Base-by-base conservation (phyloP, 2,888 invertebrate species). In the Incurvaria masculella region DNA sequence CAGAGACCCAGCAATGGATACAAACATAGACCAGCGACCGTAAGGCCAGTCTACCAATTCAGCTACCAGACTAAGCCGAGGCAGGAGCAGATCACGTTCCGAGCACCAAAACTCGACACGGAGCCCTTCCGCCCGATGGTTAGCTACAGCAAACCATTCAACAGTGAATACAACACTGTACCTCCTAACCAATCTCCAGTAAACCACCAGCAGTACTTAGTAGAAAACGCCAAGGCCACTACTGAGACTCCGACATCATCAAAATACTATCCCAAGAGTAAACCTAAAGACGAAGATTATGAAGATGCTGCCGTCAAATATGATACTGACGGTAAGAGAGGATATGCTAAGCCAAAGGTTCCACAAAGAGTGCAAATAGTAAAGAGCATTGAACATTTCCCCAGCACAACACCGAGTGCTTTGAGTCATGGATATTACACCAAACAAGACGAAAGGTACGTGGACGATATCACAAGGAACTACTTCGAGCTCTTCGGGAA, bases 401-500 rank as follows among this genome's bases (percentile, higher is more conserved):
- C 67, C 1, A 72, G 62, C 59, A 79, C 82, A 1, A 84, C 84
- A 6, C 69, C 81, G 17, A 81, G 79, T 58, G 80, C 84, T 6
- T 66, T 78, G 57, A 73, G 83, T 63, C 80, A 85, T 57, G 79
- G 81, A 27, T 85, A 85, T 64, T 85, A 87, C 66, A 86, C 87
- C 14, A 84, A 84, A 61, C 87, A 86, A 53, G 80, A 83, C 61
- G 80, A 86, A 59, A 80, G 81, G 48, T 81, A 84, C 52, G 73
- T 88, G 51, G 88, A 88, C 57, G 88, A 88, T 58, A 86, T 86
- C 48, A 88, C 88, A 3, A 86, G 84, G 61, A 86, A 87, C 58
- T 88, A 87, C 48, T 88, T 88, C 59, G 87, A 86, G 21, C 81
- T 86, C 55, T 89, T 88, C 60, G 89, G 87, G 2, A 85, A 85